Base-by-base conservation (phyloP, 2,113 vertebrate species). In the Phylloscopus trochilus region DNA sequence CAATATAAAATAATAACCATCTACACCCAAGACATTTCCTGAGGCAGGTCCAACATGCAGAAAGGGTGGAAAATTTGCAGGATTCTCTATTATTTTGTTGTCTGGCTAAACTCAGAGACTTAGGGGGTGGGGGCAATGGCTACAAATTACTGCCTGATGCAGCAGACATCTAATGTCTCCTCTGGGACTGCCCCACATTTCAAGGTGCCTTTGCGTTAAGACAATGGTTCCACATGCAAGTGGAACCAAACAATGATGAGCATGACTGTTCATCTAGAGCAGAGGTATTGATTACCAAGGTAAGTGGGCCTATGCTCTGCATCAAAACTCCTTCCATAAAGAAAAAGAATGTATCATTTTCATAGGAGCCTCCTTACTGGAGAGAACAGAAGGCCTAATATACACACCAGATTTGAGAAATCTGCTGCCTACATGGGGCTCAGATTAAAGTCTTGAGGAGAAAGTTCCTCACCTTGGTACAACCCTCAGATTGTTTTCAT, bases 241-340 rank as follows among this genome's bases (percentile, higher is more conserved):
- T 41, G 47, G 11, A 60, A 53, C 13, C 16, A 73, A 43, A 33
- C 7, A 30, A 7, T 18, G 24, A n/a, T 35, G 26, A 62, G 8
- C 7, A 11, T 41, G n/a, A 41, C 0, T 0, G 39, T 31, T 83
- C 30, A 55, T 55, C 30, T 43, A 19, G n/a, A 53, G 18, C 0
- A 2, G 39, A 53, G 11, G 6, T 0, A 0, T 55, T 69, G 21
- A 26, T 13, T 35, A 22, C 20, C 26, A 41, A 41, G 30, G 11
- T 27, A 68, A 47, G 53, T 21, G 46, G 16, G 30, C 11, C 13
- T 28, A 15, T 53, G 9, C 2, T 21, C n/a, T 41, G 11, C 26
- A 18, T 22, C 24, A 47, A 68, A 47, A 31, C 14, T 75, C 13
- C 28, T 60, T 59, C n/a, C 3, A 1, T 20, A 41, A 23, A 47